Base-by-base conservation (phyloP, 2,797 vertebrate species). In the Neosilurus hyrtlii region DNA sequence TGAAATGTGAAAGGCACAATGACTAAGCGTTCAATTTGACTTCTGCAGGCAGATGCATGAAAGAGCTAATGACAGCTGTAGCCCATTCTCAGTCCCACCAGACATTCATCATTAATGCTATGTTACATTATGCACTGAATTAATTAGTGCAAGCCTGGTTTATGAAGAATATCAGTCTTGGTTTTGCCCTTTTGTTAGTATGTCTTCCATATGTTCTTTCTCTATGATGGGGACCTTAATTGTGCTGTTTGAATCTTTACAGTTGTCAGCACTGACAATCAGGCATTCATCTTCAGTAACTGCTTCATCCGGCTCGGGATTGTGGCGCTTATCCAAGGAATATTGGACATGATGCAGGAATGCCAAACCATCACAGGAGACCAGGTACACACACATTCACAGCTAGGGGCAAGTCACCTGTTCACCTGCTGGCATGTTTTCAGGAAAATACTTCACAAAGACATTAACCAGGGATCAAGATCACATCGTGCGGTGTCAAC, bases 111-210 rank as follows among this genome's bases (percentile, higher is more conserved):
- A 84, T 86, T 90, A 85, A 84, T 88, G 83, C 86, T 88, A 87
- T 83, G 87, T 90, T 88, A 83, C 83, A 86, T 88, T 84, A 87
- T 72, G 81, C 81, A 86, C 82, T 85, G 87, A 88, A 91, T 90
- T 86, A 90, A 88, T 90, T 82, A 84, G 81, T 82, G 70, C 84
- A 86, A 83, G 22, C 74, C 76, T 70, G 24, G 10, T 84, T 87
- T 83, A 73, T 63, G 82, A 24, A 49, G 49, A 57, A 79, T 61
- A 35, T 73, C 68, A 78, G 80, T 26, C 24, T 68, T 76, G 56
- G 72, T 76, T 65, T 79, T 82, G 52, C 49, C 15, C 6, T 85
- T 85, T 81, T 85, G 65, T 59, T 76, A 59, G 35, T 84, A 77
- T 68, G 9, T 35, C 15, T 62, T 85, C 80, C 66, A 68, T 68